Percentiles rank a stretch among this genome's conserved stretches.
Evolutionary conservation across 2,888 invertebrate genomes (phyloP).

Genomic region (Zonitis immaculata): DNA sequence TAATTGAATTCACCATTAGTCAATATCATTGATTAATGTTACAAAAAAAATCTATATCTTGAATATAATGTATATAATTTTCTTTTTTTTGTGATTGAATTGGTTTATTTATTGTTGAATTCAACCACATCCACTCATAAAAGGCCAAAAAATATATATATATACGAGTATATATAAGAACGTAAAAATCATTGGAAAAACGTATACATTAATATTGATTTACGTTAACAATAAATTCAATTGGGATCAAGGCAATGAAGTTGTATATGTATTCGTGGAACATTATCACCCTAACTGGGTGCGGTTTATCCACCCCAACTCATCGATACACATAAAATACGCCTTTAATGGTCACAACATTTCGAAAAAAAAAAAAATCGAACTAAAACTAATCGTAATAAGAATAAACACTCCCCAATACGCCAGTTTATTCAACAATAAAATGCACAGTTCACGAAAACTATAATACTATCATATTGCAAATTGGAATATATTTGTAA

Average conservation of each 20-base stretch:
- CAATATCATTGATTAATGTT: background rate
- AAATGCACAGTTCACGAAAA: conserved; percentile 22
- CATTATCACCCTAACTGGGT: background rate
- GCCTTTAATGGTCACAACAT: conserved; percentile 9
- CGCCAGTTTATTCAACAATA: conserved; percentile 24
- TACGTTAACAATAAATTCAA: conserved; percentile 16
- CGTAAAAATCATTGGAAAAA: background rate
- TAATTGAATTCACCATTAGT: background rate
- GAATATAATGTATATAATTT: no score
- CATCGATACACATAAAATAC: conserved; percentile 10
- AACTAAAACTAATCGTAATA: conserved; percentile 24
- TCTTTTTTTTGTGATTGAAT: background rate
- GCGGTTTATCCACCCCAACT: conserved; percentile 4
- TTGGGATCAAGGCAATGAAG: conserved; percentile 13
- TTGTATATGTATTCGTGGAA: background rate
- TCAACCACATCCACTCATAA: no score
- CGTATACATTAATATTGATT: conserved; percentile 18
- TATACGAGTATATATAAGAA: no score
- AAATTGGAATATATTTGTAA: conserved; percentile 22
- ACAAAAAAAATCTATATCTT: no score
- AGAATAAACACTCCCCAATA: conserved; percentile 21
- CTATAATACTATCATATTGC: conserved; percentile 13
- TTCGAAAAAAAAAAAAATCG: conserved; percentile 4
- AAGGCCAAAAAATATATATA: no score
- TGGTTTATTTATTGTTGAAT: background rate